Conservation (phyloP, 2,797 vertebrate species). For the Danio choprae region DNA sequence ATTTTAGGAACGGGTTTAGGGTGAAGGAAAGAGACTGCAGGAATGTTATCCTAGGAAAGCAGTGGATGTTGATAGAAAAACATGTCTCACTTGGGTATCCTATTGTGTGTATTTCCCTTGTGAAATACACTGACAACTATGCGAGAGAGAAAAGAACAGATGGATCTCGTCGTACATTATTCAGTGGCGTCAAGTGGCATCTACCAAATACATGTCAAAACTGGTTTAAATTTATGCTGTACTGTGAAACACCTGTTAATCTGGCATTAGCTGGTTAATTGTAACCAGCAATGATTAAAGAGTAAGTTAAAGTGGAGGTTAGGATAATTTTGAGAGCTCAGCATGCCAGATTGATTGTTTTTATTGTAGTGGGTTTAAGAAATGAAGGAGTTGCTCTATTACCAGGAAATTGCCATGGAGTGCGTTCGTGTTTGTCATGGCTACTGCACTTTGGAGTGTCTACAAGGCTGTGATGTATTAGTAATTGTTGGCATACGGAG, state of each 20-base stretch:
- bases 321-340: not conserved
- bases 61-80: not conserved
- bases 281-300: not conserved
- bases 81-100: not conserved
- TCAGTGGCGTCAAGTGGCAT: not conserved
- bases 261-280: not conserved
- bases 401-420: conserved; percentile 22
- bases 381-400: conserved; percentile 7
- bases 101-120: not conserved
- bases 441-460: conserved; percentile 36
- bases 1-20: not conserved
- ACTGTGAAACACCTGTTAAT: not conserved
- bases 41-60: not conserved
- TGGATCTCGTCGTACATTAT: conserved; percentile 9
- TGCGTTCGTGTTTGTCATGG: conserved; percentile 43
- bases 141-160: conserved; percentile 7
- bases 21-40: not conserved
- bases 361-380: not conserved
- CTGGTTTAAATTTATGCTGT: not conserved
- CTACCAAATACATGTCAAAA: not conserved
- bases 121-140: not conserved
- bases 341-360: not conserved
- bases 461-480: conserved; percentile 43
- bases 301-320: not conserved
- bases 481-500: conserved; percentile 46